phyloP scores from a whole-genome alignment of 2,797 vertebrate genomes.

The Sphenodon punctatus region DNA sequence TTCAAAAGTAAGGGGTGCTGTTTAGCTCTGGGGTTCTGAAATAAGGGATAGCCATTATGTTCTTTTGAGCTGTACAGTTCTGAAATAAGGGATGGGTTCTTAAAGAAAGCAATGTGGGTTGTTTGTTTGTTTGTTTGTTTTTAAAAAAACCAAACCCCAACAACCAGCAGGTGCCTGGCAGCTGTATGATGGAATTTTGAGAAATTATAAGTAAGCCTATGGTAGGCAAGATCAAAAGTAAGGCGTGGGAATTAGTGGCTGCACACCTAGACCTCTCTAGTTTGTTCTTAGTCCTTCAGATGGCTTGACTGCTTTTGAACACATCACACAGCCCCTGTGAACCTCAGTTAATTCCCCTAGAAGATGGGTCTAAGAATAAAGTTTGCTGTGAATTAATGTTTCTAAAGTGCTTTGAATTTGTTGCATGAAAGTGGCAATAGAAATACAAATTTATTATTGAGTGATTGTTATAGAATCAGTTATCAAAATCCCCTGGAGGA shows the following conservation, averaged over 20 bases:
- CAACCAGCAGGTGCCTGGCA: no score
- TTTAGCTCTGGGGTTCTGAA: no score
- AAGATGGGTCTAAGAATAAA: not conserved
- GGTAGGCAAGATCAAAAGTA: not conserved
- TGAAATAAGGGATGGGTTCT: no score
- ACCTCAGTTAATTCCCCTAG: not conserved
- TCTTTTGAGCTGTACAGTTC: no score
- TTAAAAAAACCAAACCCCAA: no score
- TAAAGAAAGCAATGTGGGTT: no score
- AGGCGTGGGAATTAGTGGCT: not conserved
- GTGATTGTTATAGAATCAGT: not conserved
- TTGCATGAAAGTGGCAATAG: not conserved
- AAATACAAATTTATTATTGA: not conserved
- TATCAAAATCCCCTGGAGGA: not conserved
- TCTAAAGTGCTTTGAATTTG: conserved; percentile 2
- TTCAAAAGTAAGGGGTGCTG: no score
- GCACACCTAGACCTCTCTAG: not conserved
- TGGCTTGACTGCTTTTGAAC: not conserved
- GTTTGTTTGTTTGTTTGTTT: no score
- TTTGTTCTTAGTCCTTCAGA: not conserved
- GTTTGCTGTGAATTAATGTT: not conserved
- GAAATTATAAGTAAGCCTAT: not conserved
- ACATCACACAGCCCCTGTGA: conserved; percentile 10
- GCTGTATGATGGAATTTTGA: no score
- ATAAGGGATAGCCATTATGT: no score